A percentile compares a stretch with the other conserved stretches of the same genome.
These are phyloP conservation scores for Phlogophora meticulosa DNA, from an alignment of 2,888 invertebrate species.

Conservation along the genomic window DNA sequence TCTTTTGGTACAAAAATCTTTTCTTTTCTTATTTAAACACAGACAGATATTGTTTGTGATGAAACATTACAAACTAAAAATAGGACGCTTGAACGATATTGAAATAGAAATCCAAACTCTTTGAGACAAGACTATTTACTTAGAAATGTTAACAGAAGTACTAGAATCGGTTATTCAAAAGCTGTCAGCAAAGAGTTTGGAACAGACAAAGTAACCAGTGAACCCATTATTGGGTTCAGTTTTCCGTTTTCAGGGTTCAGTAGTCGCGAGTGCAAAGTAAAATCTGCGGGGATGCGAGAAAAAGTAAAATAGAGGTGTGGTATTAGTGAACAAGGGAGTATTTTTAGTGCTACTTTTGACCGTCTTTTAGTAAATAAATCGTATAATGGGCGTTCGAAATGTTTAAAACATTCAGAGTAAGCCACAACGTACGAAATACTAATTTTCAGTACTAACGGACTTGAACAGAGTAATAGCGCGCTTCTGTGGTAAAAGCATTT, in stretches of 20 bases:
- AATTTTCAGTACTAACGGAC: slow-evolving; percentile 44
- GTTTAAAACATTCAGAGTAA: slow-evolving; percentile 36
- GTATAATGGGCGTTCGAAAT: slow-evolving; percentile 36
- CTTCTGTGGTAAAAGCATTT: slow-evolving; percentile 50
- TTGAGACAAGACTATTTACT: slow-evolving; percentile 67
- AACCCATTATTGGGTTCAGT: slow-evolving; percentile 54
- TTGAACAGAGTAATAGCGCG: slow-evolving; percentile 36
- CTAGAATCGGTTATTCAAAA: slow-evolving; percentile 62
- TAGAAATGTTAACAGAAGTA: slow-evolving; percentile 67
- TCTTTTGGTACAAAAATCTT: not conserved
- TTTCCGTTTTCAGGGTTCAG: slow-evolving; percentile 48
- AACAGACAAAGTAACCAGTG: slow-evolving; percentile 67
- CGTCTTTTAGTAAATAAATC: slow-evolving; percentile 41
- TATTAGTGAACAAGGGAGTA: slow-evolving; percentile 33
- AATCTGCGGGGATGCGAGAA: slow-evolving; percentile 34
- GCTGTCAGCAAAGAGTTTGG: slow-evolving; percentile 53
- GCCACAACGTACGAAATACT: slow-evolving; percentile 35
- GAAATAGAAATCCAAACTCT: slow-evolving; percentile 35
- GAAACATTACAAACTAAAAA: slow-evolving; percentile 15
- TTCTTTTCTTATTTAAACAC: slow-evolving; percentile 10
- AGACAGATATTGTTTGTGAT: not conserved
- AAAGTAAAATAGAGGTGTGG: slow-evolving; percentile 14
- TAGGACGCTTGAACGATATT: slow-evolving; percentile 17
- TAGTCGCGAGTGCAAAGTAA: slow-evolving; percentile 33
- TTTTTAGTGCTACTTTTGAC: slow-evolving; percentile 39